phyloP scores from a whole-genome alignment of 1,140 invertebrate species.

The Amyelois transitella region DNA sequence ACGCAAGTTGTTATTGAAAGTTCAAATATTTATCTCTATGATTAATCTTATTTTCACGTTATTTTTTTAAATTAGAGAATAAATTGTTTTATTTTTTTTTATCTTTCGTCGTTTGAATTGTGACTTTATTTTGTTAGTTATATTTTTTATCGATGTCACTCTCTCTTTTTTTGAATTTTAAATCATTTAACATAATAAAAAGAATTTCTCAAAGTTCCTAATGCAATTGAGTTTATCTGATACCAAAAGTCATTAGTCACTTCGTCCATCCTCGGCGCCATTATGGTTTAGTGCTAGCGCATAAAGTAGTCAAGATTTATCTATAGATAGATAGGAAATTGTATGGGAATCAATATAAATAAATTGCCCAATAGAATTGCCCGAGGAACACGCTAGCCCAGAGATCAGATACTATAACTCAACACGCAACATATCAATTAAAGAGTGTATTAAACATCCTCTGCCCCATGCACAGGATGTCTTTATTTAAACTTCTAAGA shows the following conservation, averaged over 20 bases:
- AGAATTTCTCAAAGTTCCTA: no score
- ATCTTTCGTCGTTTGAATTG: no score
- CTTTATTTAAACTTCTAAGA: slow-evolving; percentile 33
- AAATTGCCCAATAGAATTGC: slow-evolving; percentile 65
- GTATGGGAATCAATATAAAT: slow-evolving; percentile 67
- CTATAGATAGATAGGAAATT: slow-evolving; percentile 54
- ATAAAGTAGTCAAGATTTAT: slow-evolving; percentile 58
- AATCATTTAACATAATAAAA: no score
- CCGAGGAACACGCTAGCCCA: slow-evolving; percentile 43
- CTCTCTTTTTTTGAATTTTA: no score
- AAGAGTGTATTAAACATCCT: slow-evolving; percentile 52
- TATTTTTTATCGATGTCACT: no score
- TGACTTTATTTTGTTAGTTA: no score
- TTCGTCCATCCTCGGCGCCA: slow-evolving; percentile 43
- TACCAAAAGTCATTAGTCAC: slow-evolving; percentile 18
- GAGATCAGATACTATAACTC: slow-evolving; percentile 58
- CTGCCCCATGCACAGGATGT: slow-evolving; percentile 30
- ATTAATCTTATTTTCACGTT: no score
- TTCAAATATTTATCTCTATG: no score
- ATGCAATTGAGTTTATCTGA: background rate
- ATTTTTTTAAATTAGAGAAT: no score
- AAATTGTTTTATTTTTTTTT: no score
- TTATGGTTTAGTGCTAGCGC: slow-evolving; percentile 42
- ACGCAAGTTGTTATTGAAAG: no score
- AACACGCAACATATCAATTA: slow-evolving; percentile 67